Percentiles rank a stretch among this genome's conserved stretches.
Conservation (phyloP, 2,888 invertebrate species). For the Volucella inanis region DNA sequence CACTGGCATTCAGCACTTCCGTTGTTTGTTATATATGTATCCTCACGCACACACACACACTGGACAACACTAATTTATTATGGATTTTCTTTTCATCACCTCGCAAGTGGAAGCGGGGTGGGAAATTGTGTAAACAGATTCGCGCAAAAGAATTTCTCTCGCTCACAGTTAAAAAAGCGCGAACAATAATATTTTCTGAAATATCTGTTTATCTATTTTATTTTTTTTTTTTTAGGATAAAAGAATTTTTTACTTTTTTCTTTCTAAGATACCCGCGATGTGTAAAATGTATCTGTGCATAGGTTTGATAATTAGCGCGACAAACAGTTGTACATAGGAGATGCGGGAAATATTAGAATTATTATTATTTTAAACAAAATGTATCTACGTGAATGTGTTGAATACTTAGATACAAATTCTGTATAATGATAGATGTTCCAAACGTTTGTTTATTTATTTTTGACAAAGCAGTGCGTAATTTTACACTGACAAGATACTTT, state of each 20-base stretch:
- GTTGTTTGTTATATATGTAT: conserved; percentile 2
- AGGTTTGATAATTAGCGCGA: conserved; percentile 27
- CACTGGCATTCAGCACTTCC: conserved; percentile 10
- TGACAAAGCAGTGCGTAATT: conserved; percentile 15
- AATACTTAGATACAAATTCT: conserved; percentile 2
- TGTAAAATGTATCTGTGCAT: conserved; percentile 43
- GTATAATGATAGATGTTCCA: background rate
- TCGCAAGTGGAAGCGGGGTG: no score
- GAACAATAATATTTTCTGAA: conserved; percentile 10
- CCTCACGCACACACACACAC: background rate
- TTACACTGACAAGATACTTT: conserved; percentile 17
- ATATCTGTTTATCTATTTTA: conserved; percentile 55
- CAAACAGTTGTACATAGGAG: conserved; percentile 21
- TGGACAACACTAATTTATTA: conserved; percentile 25
- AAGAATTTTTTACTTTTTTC: conserved; percentile 6
- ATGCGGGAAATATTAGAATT: no score
- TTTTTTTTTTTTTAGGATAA: conserved; percentile 1
- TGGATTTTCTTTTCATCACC: conserved; percentile 24
- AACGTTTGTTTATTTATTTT: conserved; percentile 14
- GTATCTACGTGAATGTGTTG: background rate
- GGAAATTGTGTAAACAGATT: conserved; percentile 44
- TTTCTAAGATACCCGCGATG: conserved; percentile 16
- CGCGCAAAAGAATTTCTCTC: conserved; percentile 33
- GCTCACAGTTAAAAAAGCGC: conserved; percentile 36
- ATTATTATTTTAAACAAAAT: background rate